Evolutionary conservation across 2,888 invertebrate genomes (phyloP), one percentile per base, ranked within the genome.

Genomic region (Stramonita haemastoma): DNA sequence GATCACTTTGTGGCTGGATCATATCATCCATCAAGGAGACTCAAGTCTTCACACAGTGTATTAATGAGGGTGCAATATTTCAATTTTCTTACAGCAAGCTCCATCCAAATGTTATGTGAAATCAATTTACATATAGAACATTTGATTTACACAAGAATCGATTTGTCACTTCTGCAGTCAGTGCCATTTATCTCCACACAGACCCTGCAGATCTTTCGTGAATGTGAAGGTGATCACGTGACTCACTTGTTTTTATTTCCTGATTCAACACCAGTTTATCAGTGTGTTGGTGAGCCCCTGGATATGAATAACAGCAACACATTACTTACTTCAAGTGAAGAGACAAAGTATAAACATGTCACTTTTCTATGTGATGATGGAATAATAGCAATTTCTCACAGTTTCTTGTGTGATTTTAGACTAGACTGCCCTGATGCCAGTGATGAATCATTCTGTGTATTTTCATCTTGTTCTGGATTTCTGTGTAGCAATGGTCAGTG

Each of bases 381-480:
- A 26, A 22, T 73, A n/a, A 8, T 2, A 22, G 26, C 22, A 73
- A 8, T 73, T 4, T n/a, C 1, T n/a, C 26, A 73, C 73, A 73
- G 22, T n/a, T 29, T 73, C 11, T 13, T 73, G 22, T 73, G 73
- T 73, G 73, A 73, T 26, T 73, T 73, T 11, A 73, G 73, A 73
- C 73, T 2, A 26, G 73, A 73, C 73, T 73, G 73, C 29, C 73
- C 73, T 1, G 73, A 73, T 73, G 26, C 17, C 73, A 73, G 73
- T 73, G 73, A 73, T 73, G 73, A 73, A 26, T 73, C 73, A n/a
- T 73, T 73, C 73, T 73, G 73, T n/a, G n/a, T 22, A n/a, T n/a
- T 4, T 29, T n/a, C 29, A 1, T 26, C n/a, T 2, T 73, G 73
- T 73, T 0, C 17, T 11, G 29, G 11, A 8, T 73, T 73, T n/a